Conservation (phyloP, 2,797 vertebrate genomes). For the Gouania willdenowi region DNA sequence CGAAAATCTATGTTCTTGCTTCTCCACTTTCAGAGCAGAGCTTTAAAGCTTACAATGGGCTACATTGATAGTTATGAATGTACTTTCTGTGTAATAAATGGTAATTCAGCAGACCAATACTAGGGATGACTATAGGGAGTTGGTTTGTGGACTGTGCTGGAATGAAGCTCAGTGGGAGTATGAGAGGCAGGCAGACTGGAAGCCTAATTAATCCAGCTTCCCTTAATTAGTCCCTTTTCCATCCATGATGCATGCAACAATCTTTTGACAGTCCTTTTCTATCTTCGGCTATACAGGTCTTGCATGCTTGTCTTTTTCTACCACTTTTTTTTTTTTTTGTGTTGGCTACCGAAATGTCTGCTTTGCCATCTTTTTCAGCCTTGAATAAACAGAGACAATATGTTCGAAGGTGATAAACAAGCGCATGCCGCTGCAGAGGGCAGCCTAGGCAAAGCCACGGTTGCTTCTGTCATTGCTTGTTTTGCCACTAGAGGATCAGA, state of each 20-base stretch:
- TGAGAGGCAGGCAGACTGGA: constrained; percentile 60
- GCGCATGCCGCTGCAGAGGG: constrained; percentile 36
- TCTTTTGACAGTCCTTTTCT: constrained; percentile 30
- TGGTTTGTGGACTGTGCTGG: constrained; percentile 46
- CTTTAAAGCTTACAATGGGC: constrained; percentile 14
- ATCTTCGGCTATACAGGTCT: constrained; percentile 14
- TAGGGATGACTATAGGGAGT: constrained; percentile 39
- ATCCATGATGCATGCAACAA: constrained; percentile 51
- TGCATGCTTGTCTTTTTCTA: neutral
- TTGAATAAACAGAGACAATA: constrained; percentile 58
- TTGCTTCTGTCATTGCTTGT: constrained; percentile 41
- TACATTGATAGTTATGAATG: constrained; percentile 21
- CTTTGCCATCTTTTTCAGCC: constrained; percentile 40
- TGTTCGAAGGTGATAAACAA: constrained; percentile 72
- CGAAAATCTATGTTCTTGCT: too few species aligned
- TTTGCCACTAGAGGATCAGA: constrained; percentile 47
- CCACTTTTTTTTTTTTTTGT: constrained; percentile 4
- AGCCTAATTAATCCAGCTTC: constrained; percentile 71
- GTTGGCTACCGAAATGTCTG: constrained; percentile 24
- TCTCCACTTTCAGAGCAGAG: constrained; percentile 5
- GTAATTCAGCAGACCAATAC: constrained; percentile 50
- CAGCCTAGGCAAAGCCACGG: constrained; percentile 46
- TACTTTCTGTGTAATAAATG: constrained; percentile 44
- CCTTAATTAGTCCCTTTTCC: constrained; percentile 70
- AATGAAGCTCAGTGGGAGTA: constrained; percentile 59